These are phyloP conservation scores for Tilapia sparmanii DNA, from an alignment of 2,113 vertebrate species.

Conservation along the genomic window DNA sequence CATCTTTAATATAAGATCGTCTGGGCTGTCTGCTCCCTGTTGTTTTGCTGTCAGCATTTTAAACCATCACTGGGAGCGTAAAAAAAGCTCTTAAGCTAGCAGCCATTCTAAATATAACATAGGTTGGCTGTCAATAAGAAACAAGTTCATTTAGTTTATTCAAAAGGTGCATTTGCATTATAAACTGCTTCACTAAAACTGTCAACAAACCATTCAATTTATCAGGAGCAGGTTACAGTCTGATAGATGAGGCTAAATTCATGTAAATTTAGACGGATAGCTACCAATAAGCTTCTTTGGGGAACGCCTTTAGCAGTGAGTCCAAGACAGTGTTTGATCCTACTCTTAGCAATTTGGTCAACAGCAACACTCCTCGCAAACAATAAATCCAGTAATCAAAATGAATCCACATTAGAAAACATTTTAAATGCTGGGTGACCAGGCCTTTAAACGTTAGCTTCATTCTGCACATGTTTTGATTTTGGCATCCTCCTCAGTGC, in stretches of 20 bases:
- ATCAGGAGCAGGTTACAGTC: background rate
- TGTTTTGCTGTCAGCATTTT: background rate
- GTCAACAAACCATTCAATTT: background rate
- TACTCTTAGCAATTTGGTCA: background rate
- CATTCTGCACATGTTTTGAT: background rate
- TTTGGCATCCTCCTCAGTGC: background rate
- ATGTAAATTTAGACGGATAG: background rate
- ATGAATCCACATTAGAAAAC: background rate
- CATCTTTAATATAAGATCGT: background rate
- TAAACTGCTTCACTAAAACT: background rate
- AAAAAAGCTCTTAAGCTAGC: background rate
- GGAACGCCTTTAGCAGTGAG: background rate
- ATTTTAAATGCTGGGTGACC: background rate
- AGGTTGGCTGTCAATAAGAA: background rate
- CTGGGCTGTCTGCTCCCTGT: background rate
- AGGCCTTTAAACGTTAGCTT: background rate
- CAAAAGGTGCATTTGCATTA: background rate
- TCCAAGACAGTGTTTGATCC: background rate
- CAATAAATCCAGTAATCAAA: background rate
- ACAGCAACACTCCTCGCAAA: background rate
- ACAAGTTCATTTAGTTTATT: background rate
- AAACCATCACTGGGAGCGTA: background rate
- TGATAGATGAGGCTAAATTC: background rate
- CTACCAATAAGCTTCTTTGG: background rate
- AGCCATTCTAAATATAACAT: background rate